Evolutionary conservation across 2,888 invertebrate species (phyloP), one percentile per base, ranked within the genome.

Genomic region (Cryptocheilus praepositus): DNA sequence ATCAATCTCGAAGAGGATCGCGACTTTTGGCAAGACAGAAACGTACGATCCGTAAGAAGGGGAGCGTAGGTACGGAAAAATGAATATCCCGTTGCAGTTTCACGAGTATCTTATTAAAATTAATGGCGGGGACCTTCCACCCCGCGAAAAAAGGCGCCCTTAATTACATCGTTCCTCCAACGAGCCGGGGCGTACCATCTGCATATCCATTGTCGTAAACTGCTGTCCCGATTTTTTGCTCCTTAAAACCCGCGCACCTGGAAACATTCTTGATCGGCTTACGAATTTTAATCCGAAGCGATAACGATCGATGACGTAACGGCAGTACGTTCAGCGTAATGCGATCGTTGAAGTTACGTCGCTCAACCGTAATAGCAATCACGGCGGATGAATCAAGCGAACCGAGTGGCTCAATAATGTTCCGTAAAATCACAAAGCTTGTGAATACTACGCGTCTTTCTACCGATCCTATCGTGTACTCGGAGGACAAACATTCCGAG

Each of bases 61-160:
- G 2, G 36, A 36, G 36, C 36, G 36, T 36, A 36, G 36, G 36
- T 36, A 36, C 3, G 11, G 36, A 59, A 72, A 61, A 28, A 43
- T 56, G 45, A 56, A 25, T 44, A 55, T 54, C 69, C 36, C 61
- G 52, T 19, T 52, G 68, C 53, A 64, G 55, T 52, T 64, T 51
- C 19, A 22, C 22, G 63, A 57, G 52, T 59, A 55, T 75, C 66
- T 73, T 70, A 64, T 75, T 73, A 67, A 67, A 75, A 73, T 64
- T 67, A 65, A 67, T 70, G 65, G 60, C 28, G 16, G 7, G 3
- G 52, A 52, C 28, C 49, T 56, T 46, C 46, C 36, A 54, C 44
- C 18, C 53, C 49, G 13, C n/a, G 53, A 44, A 74, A 72, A 54
- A 61, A 58, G 60, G 53, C 65, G 64, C 19, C 57, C 64, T 66